phyloP scores from a whole-genome alignment of 2,888 invertebrate species.

The Amaurobius ferox region DNA sequence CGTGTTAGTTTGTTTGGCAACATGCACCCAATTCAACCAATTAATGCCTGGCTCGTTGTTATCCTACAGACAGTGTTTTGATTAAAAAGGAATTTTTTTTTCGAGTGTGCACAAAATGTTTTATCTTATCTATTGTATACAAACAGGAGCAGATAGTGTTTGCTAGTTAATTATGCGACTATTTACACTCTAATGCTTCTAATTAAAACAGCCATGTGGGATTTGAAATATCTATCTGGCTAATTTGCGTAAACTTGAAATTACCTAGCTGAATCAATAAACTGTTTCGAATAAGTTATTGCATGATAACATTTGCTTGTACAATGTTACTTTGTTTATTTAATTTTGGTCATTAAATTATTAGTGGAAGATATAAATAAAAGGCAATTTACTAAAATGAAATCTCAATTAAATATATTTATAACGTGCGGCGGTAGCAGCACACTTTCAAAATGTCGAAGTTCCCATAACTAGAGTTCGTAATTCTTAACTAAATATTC shows the following conservation, averaged over 20 bases:
- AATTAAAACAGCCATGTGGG: neutral
- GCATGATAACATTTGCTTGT: too few species aligned
- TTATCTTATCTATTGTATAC: neutral
- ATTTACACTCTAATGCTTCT: neutral
- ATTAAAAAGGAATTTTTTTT: neutral
- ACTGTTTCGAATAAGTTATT: too few species aligned
- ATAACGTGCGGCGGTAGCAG: too few species aligned
- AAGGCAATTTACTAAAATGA: too few species aligned
- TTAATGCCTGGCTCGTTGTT: constrained; percentile 39
- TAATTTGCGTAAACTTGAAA: neutral
- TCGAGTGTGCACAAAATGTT: neutral
- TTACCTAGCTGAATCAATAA: too few species aligned
- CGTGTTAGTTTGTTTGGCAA: constrained; percentile 47
- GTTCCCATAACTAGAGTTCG: too few species aligned
- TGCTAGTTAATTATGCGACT: neutral
- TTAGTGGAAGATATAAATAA: too few species aligned
- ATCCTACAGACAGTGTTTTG: neutral
- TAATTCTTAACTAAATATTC: too few species aligned
- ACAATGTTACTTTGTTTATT: too few species aligned
- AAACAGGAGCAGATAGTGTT: neutral
- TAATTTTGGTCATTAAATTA: too few species aligned
- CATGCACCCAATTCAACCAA: constrained; percentile 29
- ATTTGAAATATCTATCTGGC: neutral
- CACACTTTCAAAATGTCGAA: too few species aligned
- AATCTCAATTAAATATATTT: too few species aligned